Evolutionary conservation across 2,888 invertebrate genomes (phyloP).

Genomic region (Standfussiana lucernea): DNA sequence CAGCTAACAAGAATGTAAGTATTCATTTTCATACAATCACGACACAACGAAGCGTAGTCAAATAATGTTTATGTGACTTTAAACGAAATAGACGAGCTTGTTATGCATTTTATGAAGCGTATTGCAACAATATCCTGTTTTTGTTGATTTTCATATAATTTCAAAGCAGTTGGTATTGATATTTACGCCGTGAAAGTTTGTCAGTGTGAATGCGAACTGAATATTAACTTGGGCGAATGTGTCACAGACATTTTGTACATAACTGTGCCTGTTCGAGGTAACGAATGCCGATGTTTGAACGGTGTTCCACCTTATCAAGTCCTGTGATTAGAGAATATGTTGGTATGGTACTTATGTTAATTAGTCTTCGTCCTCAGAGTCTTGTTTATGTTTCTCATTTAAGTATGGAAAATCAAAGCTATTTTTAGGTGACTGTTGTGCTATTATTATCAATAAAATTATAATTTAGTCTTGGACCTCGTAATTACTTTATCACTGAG

Average conservation of each 20-base stretch:
- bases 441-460: slow-evolving; percentile 10
- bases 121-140: slow-evolving; percentile 45
- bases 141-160: slow-evolving; percentile 17
- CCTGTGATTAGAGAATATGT: slow-evolving; percentile 58
- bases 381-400: neutral
- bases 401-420: neutral
- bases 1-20: slow-evolving; percentile 91
- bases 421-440: neutral
- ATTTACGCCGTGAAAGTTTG: slow-evolving; percentile 79
- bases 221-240: slow-evolving; percentile 73
- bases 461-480: neutral
- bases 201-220: slow-evolving; percentile 77
- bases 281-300: slow-evolving; percentile 49
- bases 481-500: neutral
- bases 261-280: slow-evolving; percentile 47
- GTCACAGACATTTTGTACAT: slow-evolving; percentile 54
- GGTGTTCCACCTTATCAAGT: slow-evolving; percentile 40
- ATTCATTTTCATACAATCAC: slow-evolving; percentile 9
- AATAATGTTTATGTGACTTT: slow-evolving; percentile 8
- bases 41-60: neutral
- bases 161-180: slow-evolving; percentile 12
- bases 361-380: neutral
- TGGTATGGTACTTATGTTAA: slow-evolving; percentile 61
- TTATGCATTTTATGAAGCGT: slow-evolving; percentile 7
- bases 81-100: slow-evolving; percentile 18